Evolutionary conservation across 2,888 invertebrate species (phyloP).

Genomic region (Achlya flavicornis): DNA sequence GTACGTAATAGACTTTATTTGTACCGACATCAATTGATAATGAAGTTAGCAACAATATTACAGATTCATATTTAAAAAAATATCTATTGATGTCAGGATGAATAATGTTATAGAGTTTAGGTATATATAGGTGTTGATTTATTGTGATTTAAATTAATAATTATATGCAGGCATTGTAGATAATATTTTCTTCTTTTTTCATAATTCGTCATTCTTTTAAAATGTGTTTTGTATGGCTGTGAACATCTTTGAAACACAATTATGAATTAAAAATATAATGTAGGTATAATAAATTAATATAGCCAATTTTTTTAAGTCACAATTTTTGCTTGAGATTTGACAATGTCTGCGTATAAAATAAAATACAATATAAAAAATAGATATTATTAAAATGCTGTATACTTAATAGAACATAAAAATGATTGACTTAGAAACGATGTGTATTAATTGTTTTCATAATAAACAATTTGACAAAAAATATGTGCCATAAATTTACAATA

Average conservation of each 20-base stretch:
- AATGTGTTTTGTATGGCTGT: background rate
- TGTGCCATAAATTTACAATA: too few species aligned
- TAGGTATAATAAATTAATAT: too few species aligned
- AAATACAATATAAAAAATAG: background rate
- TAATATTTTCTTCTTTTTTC: background rate
- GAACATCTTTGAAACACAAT: background rate
- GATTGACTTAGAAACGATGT: background rate
- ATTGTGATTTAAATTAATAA: constrained; percentile 1
- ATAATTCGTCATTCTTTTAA: background rate
- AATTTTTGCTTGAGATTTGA: background rate
- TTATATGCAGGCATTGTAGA: background rate
- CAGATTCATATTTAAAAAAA: background rate
- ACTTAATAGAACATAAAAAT: background rate
- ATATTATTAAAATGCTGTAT: constrained; percentile 6
- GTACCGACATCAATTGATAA: background rate
- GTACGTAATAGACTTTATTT: background rate
- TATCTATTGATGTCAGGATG: background rate
- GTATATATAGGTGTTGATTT: background rate
- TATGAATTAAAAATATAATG: background rate
- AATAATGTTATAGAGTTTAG: background rate
- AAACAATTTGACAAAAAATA: too few species aligned
- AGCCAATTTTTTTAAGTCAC: background rate
- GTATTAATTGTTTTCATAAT: background rate
- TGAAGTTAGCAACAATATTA: background rate
- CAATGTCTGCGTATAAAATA: background rate